These are phyloP conservation scores for Byasa hedistus DNA, from an alignment of 2,888 invertebrate genomes.

Conservation along the genomic window DNA sequence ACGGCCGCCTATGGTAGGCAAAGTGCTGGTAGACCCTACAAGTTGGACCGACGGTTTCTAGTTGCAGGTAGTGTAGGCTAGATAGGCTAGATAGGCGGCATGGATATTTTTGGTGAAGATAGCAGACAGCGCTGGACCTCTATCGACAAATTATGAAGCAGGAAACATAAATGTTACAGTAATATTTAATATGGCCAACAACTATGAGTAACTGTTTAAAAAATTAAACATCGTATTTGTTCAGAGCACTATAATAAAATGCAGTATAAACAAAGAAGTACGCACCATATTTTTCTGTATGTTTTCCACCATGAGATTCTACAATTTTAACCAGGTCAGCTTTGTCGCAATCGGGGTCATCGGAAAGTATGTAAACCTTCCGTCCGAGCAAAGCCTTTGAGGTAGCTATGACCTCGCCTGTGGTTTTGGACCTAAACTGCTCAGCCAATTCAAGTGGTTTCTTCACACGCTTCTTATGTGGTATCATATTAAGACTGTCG, in stretches of 20 bases:
- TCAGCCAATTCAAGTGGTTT: constrained; percentile 53
- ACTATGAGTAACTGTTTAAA: background rate
- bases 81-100: too few relatives aligned
- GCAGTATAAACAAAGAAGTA: constrained; percentile 3
- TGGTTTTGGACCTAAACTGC: constrained; percentile 46
- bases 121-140: too few relatives aligned
- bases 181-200: background rate
- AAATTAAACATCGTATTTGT: background rate
- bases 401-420: constrained; percentile 41
- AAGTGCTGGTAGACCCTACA: too few relatives aligned
- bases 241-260: background rate
- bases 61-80: too few relatives aligned
- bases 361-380: constrained; percentile 60
- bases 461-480: constrained; percentile 47
- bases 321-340: constrained; percentile 55
- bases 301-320: constrained; percentile 59
- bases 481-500: constrained; percentile 37
- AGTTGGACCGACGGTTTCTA: too few relatives aligned
- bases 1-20: too few relatives aligned
- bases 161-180: background rate
- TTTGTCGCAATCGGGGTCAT: constrained; percentile 56
- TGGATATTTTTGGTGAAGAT: too few relatives aligned
- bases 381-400: constrained; percentile 56
- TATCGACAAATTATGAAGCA: too few relatives aligned
- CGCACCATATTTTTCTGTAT: constrained; percentile 60